Conservation (phyloP, 1,140 invertebrate genomes). For the Choristoneura fumiferana region DNA sequence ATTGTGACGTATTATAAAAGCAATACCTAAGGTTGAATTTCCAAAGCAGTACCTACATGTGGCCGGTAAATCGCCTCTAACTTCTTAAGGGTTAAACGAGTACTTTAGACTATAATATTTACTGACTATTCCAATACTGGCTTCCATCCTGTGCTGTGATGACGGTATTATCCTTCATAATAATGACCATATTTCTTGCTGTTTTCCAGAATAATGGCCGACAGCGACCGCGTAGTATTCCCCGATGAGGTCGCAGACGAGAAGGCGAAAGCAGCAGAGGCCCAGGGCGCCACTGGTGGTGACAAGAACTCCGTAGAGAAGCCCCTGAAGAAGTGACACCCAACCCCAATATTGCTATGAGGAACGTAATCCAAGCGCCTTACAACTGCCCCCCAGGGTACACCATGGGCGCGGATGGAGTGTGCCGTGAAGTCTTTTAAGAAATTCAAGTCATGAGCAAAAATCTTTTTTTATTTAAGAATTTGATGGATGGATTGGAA, state of each 20-base stretch:
- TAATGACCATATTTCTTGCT: too few relatives aligned
- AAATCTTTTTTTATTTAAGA: slow-evolving; percentile 1
- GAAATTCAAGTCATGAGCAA: too few relatives aligned
- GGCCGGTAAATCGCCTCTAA: too few relatives aligned
- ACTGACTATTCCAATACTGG: too few relatives aligned
- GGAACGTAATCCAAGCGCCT: slow-evolving; percentile 53
- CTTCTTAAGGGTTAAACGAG: too few relatives aligned
- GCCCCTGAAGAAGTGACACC: slow-evolving; percentile 22
- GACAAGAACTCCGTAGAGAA: slow-evolving; percentile 34
- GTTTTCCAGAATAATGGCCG: slow-evolving; percentile 41
- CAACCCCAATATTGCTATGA: slow-evolving; percentile 14
- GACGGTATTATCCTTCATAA: too few relatives aligned
- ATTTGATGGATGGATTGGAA: neutral
- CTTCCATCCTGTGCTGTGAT: too few relatives aligned
- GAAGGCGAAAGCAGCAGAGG: slow-evolving; percentile 26
- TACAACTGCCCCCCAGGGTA: slow-evolving; percentile 57
- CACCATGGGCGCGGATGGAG: slow-evolving; percentile 49
- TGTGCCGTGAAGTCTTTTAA: slow-evolving; percentile 60
- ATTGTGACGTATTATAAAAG: too few relatives aligned
- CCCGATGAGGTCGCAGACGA: slow-evolving; percentile 50
- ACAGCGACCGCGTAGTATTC: slow-evolving; percentile 47
- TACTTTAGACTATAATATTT: too few relatives aligned
- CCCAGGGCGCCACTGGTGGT: slow-evolving; percentile 27
- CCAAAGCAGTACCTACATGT: too few relatives aligned
- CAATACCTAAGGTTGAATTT: too few relatives aligned